Percentiles rank a stretch among this genome's conserved stretches.
Conservation (phyloP, 1,140 invertebrate species). For the Heterodera schachtii region DNA sequence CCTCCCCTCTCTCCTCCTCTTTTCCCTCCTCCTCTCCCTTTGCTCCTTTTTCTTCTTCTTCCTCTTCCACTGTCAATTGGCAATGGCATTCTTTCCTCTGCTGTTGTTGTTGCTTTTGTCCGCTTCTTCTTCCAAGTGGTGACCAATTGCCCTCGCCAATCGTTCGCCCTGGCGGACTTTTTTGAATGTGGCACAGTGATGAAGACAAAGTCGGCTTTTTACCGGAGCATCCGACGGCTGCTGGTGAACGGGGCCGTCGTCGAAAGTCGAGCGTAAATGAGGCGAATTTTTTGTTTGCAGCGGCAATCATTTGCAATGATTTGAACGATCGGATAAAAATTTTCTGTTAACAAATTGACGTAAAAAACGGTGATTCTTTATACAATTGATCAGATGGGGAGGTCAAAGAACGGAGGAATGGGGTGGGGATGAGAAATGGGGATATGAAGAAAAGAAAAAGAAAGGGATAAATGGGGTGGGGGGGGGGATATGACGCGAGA, state of each 20-base stretch:
- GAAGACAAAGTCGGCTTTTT: neutral
- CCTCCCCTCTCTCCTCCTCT: neutral
- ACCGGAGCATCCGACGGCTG: neutral
- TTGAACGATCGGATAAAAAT: too few relatives aligned
- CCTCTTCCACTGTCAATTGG: neutral
- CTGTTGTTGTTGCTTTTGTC: neutral
- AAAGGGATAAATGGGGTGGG: neutral
- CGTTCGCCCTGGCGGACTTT: neutral
- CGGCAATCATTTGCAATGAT: neutral
- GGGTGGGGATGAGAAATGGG: too few relatives aligned
- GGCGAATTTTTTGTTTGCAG: slow-evolving; percentile 18
- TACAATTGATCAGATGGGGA: too few relatives aligned
- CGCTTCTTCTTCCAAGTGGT: neutral
- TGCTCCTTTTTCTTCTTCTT: neutral
- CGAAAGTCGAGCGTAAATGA: slow-evolving; percentile 29
- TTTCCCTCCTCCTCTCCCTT: neutral
- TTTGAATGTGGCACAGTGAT: neutral
- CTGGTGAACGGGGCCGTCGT: slow-evolving; percentile 11
- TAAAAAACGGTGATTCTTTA: too few relatives aligned
- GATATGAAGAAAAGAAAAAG: too few relatives aligned
- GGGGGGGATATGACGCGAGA: neutral
- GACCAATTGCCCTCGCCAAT: neutral
- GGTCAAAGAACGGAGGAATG: too few relatives aligned
- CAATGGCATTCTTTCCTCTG: neutral
- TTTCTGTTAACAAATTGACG: too few relatives aligned